phyloP scores from a whole-genome alignment of 2,797 vertebrate genomes.

The Ctenochaetus hawaiiensis region DNA sequence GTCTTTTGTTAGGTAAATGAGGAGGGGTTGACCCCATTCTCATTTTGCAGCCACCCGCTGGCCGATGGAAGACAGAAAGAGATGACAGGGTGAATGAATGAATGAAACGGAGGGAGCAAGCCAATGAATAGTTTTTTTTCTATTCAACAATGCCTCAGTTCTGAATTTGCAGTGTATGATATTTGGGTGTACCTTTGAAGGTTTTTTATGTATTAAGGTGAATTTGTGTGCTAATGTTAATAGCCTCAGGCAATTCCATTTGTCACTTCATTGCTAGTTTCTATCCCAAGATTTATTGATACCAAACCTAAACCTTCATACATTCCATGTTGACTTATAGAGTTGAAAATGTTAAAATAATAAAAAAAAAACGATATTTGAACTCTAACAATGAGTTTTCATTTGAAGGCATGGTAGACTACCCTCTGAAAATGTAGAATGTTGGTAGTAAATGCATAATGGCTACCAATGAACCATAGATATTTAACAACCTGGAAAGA shows the following conservation, averaged over 20 bases:
- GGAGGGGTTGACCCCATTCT: constrained; percentile 73
- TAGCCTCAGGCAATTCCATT: constrained; percentile 1
- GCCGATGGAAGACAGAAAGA: constrained; percentile 60
- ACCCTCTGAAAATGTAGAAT: neutral
- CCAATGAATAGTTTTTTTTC: constrained; percentile 47
- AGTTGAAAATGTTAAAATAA: neutral
- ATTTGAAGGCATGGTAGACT: neutral
- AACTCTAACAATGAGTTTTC: neutral
- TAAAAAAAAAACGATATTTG: no score
- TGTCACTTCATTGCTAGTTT: constrained; percentile 1
- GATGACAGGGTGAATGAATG: constrained; percentile 66
- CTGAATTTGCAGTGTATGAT: constrained; percentile 48
- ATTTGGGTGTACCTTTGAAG: constrained; percentile 29
- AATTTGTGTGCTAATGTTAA: neutral
- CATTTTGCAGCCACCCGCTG: constrained; percentile 72
- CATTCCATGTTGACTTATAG: neutral
- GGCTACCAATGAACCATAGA: no score
- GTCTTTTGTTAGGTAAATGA: constrained; percentile 80
- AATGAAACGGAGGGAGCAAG: constrained; percentile 54
- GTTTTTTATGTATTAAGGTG: constrained; percentile 12
- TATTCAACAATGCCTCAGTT: constrained; percentile 38
- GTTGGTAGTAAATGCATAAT: neutral
- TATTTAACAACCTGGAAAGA: no score
- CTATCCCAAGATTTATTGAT: neutral
- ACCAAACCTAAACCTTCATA: neutral